phyloP scores from a whole-genome alignment of 2,888 invertebrate genomes.

The Gasteruption jaculator region DNA sequence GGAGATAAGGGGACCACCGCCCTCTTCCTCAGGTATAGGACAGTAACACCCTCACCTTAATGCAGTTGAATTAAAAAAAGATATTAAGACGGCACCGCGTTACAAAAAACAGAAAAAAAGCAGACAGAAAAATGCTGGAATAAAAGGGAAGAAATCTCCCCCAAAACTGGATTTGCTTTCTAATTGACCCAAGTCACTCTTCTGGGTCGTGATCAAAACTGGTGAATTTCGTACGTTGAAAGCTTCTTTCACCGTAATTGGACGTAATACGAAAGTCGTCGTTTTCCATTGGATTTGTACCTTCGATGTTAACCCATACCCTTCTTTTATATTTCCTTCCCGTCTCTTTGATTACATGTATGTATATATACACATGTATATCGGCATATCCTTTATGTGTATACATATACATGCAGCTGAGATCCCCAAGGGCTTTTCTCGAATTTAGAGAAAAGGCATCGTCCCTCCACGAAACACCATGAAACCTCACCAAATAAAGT shows the following conservation, averaged over 20 bases:
- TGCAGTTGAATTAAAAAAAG: no score
- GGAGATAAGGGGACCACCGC: no score
- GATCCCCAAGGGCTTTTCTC: no score
- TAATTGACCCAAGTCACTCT: slow-evolving; percentile 31
- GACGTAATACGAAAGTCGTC: slow-evolving; percentile 26
- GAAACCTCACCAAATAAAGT: slow-evolving; percentile 31
- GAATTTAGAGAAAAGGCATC: no score
- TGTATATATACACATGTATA: no score
- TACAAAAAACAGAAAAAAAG: slow-evolving; percentile 10
- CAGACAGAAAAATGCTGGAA: background rate
- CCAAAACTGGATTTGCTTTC: slow-evolving; percentile 15
- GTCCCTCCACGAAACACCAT: slow-evolving; percentile 19
- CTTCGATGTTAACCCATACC: slow-evolving; percentile 12
- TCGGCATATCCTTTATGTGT: no score
- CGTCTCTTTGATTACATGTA: no score
- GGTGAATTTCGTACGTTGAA: slow-evolving; percentile 36
- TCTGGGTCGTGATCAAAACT: slow-evolving; percentile 37
- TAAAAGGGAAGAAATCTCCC: slow-evolving; percentile 2
- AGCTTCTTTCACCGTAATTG: slow-evolving; percentile 40
- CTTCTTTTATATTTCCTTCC: slow-evolving; percentile 16
- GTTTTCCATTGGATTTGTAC: slow-evolving; percentile 1
- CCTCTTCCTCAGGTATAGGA: no score
- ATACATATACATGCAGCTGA: no score
- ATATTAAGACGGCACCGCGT: no score
- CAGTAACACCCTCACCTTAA: no score